Evolutionary conservation across 2,797 vertebrate genomes (phyloP).

Genomic region (Hypotaenidia philippensis): DNA sequence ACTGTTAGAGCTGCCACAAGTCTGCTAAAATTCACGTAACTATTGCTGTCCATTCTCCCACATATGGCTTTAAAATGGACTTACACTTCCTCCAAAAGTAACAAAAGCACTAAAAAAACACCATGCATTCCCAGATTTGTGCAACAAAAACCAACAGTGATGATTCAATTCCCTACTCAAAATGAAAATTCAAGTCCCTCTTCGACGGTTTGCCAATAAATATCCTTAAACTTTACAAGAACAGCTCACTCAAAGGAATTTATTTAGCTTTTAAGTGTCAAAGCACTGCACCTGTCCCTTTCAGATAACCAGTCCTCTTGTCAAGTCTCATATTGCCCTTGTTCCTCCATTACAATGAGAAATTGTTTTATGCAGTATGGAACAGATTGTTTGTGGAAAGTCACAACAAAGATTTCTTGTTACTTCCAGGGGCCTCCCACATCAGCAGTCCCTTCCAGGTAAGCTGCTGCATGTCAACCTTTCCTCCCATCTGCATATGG

Average conservation of each 20-base stretch:
- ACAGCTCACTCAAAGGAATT: not conserved
- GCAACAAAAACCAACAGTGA: not conserved
- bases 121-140: not conserved
- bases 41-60: not conserved
- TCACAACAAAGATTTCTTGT: not conserved
- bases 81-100: not conserved
- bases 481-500: not conserved
- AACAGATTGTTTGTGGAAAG: not conserved
- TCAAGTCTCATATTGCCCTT: not conserved
- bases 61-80: not conserved
- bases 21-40: not conserved
- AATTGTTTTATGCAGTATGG: not conserved
- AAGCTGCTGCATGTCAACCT: not conserved
- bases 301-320: not conserved
- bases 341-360: not conserved
- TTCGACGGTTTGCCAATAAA: not conserved
- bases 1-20: not conserved
- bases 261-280: not conserved
- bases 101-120: not conserved
- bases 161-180: not conserved
- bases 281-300: constrained; percentile 24
- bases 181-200: not conserved
- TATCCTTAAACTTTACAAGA: not conserved
- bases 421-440: not conserved
- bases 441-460: not conserved